Evolutionary conservation across 2,113 vertebrate species (phyloP).

Genomic region (Megaceryle maxima): DNA sequence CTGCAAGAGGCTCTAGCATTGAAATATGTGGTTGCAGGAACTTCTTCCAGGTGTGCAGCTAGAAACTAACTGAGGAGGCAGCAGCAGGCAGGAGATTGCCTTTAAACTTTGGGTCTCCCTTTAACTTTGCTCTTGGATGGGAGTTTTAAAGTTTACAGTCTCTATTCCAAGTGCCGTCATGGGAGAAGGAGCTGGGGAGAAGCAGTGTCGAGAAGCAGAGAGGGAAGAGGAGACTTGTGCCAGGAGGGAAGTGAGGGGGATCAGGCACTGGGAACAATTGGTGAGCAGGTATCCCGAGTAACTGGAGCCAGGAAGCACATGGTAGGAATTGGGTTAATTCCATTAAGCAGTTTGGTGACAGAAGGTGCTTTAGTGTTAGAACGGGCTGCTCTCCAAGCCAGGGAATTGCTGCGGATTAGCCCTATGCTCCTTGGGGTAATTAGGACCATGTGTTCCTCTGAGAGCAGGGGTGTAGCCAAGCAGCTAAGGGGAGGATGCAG

Average conservation of each 20-base stretch:
- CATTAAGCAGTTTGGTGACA: conserved; percentile 88
- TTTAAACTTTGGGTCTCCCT: neutral
- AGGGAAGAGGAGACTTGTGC: neutral
- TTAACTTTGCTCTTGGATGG: neutral
- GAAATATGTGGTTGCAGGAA: neutral
- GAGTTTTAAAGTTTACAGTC: neutral
- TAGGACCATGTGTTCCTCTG: conserved; percentile 80
- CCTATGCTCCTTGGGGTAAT: conserved; percentile 79
- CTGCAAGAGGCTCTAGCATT: neutral
- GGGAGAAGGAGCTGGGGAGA: neutral
- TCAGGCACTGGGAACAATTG: conserved; percentile 72
- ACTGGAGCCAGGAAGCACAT: conserved; percentile 76
- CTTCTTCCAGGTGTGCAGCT: neutral
- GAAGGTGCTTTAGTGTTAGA: conserved; percentile 85
- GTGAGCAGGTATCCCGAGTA: conserved; percentile 76
- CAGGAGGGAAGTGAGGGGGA: conserved; percentile 41
- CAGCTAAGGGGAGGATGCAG: conserved; percentile 68
- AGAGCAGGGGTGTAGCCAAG: conserved; percentile 70
- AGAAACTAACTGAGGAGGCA: neutral
- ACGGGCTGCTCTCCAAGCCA: conserved; percentile 73
- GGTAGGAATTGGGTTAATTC: conserved; percentile 86
- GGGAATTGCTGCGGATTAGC: conserved; percentile 81
- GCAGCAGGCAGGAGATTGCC: neutral
- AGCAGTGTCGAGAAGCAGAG: neutral
- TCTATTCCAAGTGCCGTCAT: neutral